Evolutionary conservation across 1,140 invertebrate genomes (phyloP), one percentile per base, ranked within the genome.

Genomic region (Drosophila willistoni): DNA sequence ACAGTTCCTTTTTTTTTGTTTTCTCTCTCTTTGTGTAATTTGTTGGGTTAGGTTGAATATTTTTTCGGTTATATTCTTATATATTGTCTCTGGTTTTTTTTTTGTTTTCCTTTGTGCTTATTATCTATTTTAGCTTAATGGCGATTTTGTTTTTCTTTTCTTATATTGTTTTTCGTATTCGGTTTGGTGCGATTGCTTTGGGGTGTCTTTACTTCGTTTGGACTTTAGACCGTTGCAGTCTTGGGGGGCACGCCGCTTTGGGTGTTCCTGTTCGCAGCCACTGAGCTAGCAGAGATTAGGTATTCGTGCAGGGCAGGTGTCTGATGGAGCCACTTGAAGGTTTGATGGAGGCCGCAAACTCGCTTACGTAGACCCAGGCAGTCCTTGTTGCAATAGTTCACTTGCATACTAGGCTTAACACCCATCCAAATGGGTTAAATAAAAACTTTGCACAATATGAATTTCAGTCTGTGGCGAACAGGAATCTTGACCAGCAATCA

Each of bases 241-340:
- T 29, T 29, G 42, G 68, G 77, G 42, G 68, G 77, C 68, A 92
- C 90, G 93, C 95, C 65, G 60, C 17, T 19, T 22, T 12, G 25
- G 59, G 17, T 14, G 36, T 73, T 47, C 68, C 68, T 73, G 75
- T 86, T 94, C 93, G 95, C 95, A 93, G 96, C 94, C 85, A 95
- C 94, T 70, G 95, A 94, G 65, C 95, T 95, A 79, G 97, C 94
- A 71, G 95, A 95, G 91, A 97, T 96, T 77, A 98, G 94, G 84
- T 97, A 97, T 80, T 97, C 96, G 94, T 98, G 97, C 63, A 97
- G 94, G 77, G 95, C 95, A 77, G 96, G 95, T 56, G 96, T 97
- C 92, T 97, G 96, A 92, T 98, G 97, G 91, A 98, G 93, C 97
- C 97, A 97, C 96, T 97, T 97, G 95, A 96, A 97, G 83, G 96